These are phyloP conservation scores for Acleris holmiana DNA, from an alignment of 2,888 invertebrate genomes.

Conservation along the genomic window DNA sequence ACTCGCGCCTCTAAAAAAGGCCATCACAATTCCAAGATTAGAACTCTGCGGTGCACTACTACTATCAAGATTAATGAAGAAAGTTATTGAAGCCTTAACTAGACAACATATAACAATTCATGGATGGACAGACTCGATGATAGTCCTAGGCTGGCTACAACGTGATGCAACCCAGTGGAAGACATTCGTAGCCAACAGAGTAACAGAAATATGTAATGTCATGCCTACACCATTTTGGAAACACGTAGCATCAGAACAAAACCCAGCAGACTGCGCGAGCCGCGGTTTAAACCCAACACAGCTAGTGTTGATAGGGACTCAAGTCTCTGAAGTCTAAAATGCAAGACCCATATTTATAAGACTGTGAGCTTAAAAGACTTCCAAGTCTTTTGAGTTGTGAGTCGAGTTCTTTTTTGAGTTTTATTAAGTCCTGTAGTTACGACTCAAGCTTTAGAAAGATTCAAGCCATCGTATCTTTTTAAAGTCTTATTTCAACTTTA, in stretches of 20 bases:
- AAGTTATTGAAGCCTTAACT: neutral
- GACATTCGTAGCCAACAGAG: conserved; percentile 40
- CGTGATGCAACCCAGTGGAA: conserved; percentile 38
- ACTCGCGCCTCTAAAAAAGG: conserved; percentile 21
- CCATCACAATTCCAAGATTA: conserved; percentile 24
- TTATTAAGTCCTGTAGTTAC: no score
- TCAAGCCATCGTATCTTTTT: no score
- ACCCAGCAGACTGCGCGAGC: conserved; percentile 1
- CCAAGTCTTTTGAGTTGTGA: no score
- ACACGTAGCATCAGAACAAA: conserved; percentile 2
- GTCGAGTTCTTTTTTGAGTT: no score
- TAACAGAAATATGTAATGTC: conserved; percentile 29
- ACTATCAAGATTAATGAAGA: conserved; percentile 22
- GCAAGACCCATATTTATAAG: no score
- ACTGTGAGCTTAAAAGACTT: no score
- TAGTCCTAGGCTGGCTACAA: conserved; percentile 39
- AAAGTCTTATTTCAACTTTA: no score
- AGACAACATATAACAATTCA: conserved; percentile 2
- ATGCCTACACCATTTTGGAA: conserved; percentile 35
- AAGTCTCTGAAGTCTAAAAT: no score
- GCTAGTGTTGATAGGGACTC: no score
- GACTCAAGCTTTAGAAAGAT: no score
- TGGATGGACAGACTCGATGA: conserved; percentile 24
- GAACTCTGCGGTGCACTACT: conserved; percentile 17
- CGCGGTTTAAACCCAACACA: neutral